Base-by-base conservation (phyloP, 2,113 vertebrate species). In the Leptosomus discolor region DNA sequence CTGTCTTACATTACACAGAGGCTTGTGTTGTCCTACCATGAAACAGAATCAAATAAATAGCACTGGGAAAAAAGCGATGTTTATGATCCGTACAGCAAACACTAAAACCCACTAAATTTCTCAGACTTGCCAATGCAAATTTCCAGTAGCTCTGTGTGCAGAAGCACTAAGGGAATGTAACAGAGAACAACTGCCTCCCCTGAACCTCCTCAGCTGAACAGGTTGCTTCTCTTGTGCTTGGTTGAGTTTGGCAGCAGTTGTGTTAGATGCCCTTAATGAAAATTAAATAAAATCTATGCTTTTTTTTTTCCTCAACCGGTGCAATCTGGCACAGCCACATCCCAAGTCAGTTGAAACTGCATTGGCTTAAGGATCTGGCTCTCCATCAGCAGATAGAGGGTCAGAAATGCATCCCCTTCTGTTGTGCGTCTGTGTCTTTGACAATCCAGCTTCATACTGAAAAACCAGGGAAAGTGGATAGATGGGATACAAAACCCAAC, bases 391-490 rank as follows among this genome's bases (percentile, higher is more conserved):
- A 53, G 46, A 2, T 12, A 51, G 14, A 16, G 57, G 39, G 11
- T 16, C 36, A 11, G 63, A 71, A 53, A 11, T 0, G 2, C 32
- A 3, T 27, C 75, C 15, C 0, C n/a, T 39, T 10, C 26, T 23
- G 0, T 16, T 1, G 0, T 5, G 36, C 0, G 0, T 14, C 30
- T 9, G 7, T 7, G 18, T 27, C 37, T 57, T 7, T 19, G 41
- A 10, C 9, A 6, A 13, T 32, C 45, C n/a, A 30, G 12, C 41
- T 19, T 4, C 23, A 27, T 3, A 1, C 73, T 5, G 45, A 2
- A 56, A 85, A 88, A 6, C 0, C 3, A 11, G 39, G 56, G 37
- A 6, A 34, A 21, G 22, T 2, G 75, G 53, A 8, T 46, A 45
- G 68, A 15, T 23, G 48, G 37, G 60, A 20, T 19, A 15, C 45